Evolutionary conservation across 2,797 vertebrate species (phyloP), one percentile per base, ranked within the genome.

Genomic region (Acipenser oxyrinchus): DNA sequence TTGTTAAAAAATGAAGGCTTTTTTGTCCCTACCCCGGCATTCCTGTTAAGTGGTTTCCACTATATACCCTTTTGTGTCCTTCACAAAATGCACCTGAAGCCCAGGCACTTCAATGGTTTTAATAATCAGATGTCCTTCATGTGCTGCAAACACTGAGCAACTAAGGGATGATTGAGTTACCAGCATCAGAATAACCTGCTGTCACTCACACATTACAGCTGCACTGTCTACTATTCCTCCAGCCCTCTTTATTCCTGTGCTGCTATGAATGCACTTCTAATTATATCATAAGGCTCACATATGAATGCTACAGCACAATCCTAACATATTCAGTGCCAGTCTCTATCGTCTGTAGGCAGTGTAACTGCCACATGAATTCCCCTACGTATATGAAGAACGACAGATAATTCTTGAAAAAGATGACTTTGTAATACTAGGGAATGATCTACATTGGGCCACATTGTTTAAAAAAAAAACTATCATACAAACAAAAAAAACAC

Each of bases 81-180:
- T 50, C 73, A 64, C 70, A 78, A 77, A 82, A 78, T 52, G 66
- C 66, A 64, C 55, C 63, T 70, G 68, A 58, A 55, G 64, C 64
- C 18, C 8, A 6, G 53, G 60, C 61, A 12, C 65, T 70, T 69
- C 65, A 66, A 66, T 64, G 64, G 51, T 13, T 66, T 65, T 62
- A 71, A 71, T 73, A 66, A 73, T 66, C 69, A 69, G 72, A 59
- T 62, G 66, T 66, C 60, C 69, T 66, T 69, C 64, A 60, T 48
- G 23, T 61, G 55, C 61, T 48, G 7, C 55, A 55, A 65, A 55
- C 59, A 37, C 64, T 63, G 60, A 66, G 68, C 60, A 60, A 65
- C 48, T 4, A 53, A 70, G 64, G 72, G 57, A 64, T 55, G 72
- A 68, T 62, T 59, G 72, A 66, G 63, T 67, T 65, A 65, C 70